phyloP scores from a whole-genome alignment of 2,113 vertebrate genomes.

The Melanostigma gelatinosum region DNA sequence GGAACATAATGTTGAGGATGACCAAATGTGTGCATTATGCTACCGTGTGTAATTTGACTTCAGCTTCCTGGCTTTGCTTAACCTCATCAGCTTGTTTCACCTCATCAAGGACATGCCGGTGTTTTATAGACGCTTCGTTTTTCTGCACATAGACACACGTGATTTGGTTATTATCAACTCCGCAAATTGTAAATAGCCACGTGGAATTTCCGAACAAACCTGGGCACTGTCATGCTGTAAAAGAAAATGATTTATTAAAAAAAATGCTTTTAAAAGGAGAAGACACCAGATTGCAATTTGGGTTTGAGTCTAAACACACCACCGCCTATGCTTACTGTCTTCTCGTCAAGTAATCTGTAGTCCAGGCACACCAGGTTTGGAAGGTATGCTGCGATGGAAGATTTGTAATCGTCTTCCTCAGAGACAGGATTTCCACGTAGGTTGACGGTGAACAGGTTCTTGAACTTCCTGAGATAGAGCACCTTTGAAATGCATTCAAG shows the following conservation, averaged over 20 bases:
- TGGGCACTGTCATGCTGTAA: neutral
- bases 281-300: neutral
- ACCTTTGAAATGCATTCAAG: conserved; percentile 78
- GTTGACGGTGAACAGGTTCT: conserved; percentile 82
- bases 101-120: conserved; percentile 76
- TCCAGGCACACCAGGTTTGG: conserved; percentile 88
- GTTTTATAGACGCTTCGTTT: conserved; percentile 76
- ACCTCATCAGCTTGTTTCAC: conserved; percentile 71
- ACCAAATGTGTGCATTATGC: neutral
- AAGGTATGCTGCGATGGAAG: conserved; percentile 86
- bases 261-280: neutral
- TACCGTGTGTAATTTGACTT: conserved; percentile 86
- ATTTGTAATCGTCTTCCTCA: conserved; percentile 76
- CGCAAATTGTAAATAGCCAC: neutral
- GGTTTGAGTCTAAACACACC: neutral
- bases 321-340: conserved; percentile 79
- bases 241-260: neutral
- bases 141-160: conserved; percentile 74
- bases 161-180: neutral
- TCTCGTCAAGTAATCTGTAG: conserved; percentile 82
- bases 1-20: neutral
- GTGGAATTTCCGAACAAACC: neutral
- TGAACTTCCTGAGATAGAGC: conserved; percentile 87
- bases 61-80: conserved; percentile 57
- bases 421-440: conserved; percentile 88